A percentile compares a stretch with the other conserved stretches of the same genome.
Conservation (phyloP, 2,797 vertebrate genomes). For the Amblyopsis hoosieri region DNA sequence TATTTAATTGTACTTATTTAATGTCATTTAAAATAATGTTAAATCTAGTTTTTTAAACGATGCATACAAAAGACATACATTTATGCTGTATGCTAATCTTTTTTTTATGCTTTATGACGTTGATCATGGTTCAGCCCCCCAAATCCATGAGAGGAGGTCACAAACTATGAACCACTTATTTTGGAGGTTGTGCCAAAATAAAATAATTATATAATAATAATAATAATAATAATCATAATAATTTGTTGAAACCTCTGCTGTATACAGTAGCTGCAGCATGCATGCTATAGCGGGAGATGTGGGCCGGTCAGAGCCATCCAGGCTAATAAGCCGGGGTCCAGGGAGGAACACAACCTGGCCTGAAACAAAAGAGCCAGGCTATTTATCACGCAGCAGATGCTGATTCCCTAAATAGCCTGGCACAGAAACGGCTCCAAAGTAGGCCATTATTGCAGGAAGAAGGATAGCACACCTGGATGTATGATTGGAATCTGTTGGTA, state of each 20-base stretch:
- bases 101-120: no score
- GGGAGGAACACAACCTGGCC: constrained; percentile 76
- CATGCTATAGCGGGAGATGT: constrained; percentile 28
- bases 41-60: no score
- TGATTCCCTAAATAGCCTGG: constrained; percentile 83
- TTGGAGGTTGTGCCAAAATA: no score
- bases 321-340: constrained; percentile 58
- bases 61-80: no score
- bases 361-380: constrained; percentile 78
- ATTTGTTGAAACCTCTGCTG: background rate
- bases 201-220: no score
- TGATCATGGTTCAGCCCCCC: no score
- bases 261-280: constrained; percentile 18
- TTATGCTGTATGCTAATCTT: no score
- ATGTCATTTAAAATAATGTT: background rate
- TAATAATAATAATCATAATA: no score
- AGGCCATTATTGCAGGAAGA: constrained; percentile 76
- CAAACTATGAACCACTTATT: no score
- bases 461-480: constrained; percentile 64
- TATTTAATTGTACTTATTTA: constrained; percentile 4
- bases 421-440: constrained; percentile 82
- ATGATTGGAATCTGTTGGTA: constrained; percentile 54
- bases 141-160: no score
- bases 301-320: constrained; percentile 50
- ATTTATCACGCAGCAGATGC: constrained; percentile 83